phyloP scores from a whole-genome alignment of 2,888 invertebrate genomes.

The Tillus elongatus region DNA sequence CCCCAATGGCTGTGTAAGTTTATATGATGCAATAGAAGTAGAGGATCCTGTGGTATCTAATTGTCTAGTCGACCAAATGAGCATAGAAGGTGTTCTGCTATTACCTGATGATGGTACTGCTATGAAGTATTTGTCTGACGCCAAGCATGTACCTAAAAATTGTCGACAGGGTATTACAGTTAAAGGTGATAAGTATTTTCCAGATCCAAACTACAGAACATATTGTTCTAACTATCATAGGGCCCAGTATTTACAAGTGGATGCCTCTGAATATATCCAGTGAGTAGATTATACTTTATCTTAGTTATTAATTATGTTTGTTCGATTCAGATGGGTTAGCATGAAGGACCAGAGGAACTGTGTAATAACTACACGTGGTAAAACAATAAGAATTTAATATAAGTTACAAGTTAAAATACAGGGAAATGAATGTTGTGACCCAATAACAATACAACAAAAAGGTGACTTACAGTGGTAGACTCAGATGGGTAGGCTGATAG shows the following conservation, averaged over 20 bases:
- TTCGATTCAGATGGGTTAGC: too few species aligned
- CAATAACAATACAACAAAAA: too few species aligned
- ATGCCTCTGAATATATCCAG: conserved; percentile 54
- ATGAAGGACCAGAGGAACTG: too few species aligned
- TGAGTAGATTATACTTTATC: conserved; percentile 29
- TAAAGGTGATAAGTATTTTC: conserved; percentile 58
- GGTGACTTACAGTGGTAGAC: too few species aligned
- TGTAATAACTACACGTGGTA: too few species aligned
- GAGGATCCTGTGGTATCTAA: conserved; percentile 72
- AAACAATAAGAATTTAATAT: too few species aligned
- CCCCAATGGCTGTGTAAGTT: conserved; percentile 39
- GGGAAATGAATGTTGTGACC: too few species aligned
- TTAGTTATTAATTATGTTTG: conserved; percentile 7
- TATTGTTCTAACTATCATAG: conserved; percentile 53
- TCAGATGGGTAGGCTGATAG: too few species aligned
- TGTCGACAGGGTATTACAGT: conserved; percentile 58
- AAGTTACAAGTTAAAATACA: too few species aligned
- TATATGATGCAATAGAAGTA: conserved; percentile 66
- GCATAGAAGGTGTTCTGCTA: conserved; percentile 65
- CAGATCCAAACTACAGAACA: conserved; percentile 67
- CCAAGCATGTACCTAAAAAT: conserved; percentile 57
- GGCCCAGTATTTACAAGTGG: conserved; percentile 56
- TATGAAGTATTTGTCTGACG: conserved; percentile 55
- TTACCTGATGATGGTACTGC: conserved; percentile 64
- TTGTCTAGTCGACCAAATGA: conserved; percentile 69